These are phyloP conservation scores for Hirtodrosophila cameraria DNA, from an alignment of 2,888 invertebrate genomes.

Conservation along the genomic window DNA sequence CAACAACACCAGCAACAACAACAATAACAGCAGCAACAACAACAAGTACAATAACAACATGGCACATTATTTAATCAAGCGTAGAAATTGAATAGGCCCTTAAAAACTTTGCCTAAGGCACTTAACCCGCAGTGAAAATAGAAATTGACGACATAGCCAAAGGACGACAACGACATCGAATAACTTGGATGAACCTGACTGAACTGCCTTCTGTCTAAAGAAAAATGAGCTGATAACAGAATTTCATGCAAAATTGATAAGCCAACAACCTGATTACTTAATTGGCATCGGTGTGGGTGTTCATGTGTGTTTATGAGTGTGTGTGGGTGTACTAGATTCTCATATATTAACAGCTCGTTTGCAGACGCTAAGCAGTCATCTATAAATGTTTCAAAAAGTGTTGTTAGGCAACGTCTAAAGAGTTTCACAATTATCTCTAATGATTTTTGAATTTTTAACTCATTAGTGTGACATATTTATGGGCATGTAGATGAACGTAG, in stretches of 20 bases:
- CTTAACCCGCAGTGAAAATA: constrained; percentile 77
- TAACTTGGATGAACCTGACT: constrained; percentile 31
- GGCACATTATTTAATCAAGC: constrained; percentile 79
- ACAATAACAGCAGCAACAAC: constrained; percentile 29
- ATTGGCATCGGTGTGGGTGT: constrained; percentile 44
- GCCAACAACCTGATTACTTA: constrained; percentile 79
- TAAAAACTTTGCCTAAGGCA: constrained; percentile 77
- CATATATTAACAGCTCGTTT: constrained; percentile 55
- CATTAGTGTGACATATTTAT: constrained; percentile 1
- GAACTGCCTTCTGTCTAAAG: constrained; percentile 41
- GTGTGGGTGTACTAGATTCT: constrained; percentile 2
- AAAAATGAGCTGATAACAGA: constrained; percentile 73
- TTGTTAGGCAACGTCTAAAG: constrained; percentile 29
- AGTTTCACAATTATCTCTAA: constrained; percentile 44
- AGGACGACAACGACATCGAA: constrained; percentile 42
- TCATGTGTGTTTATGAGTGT: not conserved
- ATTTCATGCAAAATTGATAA: constrained; percentile 78
- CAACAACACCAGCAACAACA: constrained; percentile 34
- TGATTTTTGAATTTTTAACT: constrained; percentile 23
- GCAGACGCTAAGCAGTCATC: constrained; percentile 33
- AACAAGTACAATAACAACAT: constrained; percentile 44
- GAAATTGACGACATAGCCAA: constrained; percentile 74
- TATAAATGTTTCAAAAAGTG: constrained; percentile 50
- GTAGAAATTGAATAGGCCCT: constrained; percentile 79
- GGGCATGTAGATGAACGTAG: not conserved